phyloP scores from a whole-genome alignment of 2,113 vertebrate species.

The Chrysemys picta region DNA sequence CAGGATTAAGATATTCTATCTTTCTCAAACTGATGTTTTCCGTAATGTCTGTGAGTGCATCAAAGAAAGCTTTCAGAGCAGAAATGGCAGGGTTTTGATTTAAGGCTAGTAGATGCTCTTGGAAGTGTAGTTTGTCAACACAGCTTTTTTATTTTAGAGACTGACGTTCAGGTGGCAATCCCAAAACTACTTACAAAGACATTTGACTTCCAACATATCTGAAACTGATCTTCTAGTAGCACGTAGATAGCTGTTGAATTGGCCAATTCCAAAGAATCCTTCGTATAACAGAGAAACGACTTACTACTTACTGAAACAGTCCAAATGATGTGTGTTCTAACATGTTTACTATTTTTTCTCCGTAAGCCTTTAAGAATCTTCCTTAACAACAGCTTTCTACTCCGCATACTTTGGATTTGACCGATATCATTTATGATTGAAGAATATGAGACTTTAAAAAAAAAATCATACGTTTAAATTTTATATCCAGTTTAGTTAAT shows the following conservation, averaged over 20 bases:
- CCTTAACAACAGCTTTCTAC: too few relatives aligned
- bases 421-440: too few relatives aligned
- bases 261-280: not conserved
- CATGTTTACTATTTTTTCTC: too few relatives aligned
- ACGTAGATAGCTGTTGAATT: not conserved
- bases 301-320: not conserved
- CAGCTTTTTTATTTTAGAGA: not conserved
- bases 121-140: not conserved
- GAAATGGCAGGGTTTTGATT: not conserved
- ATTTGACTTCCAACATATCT: not conserved
- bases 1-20: not conserved
- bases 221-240: not conserved
- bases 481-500: too few relatives aligned
- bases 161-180: not conserved
- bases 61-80: not conserved
- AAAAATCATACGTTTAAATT: too few relatives aligned
- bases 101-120: not conserved
- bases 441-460: too few relatives aligned
- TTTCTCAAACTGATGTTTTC: not conserved
- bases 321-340: too few relatives aligned
- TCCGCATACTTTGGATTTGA: too few relatives aligned
- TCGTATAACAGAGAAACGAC: not conserved
- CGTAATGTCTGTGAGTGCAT: not conserved
- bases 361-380: too few relatives aligned
- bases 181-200: not conserved